Evolutionary conservation across 2,888 invertebrate genomes (phyloP), one percentile per base, ranked within the genome.

Genomic region (Danaus chrysippus): DNA sequence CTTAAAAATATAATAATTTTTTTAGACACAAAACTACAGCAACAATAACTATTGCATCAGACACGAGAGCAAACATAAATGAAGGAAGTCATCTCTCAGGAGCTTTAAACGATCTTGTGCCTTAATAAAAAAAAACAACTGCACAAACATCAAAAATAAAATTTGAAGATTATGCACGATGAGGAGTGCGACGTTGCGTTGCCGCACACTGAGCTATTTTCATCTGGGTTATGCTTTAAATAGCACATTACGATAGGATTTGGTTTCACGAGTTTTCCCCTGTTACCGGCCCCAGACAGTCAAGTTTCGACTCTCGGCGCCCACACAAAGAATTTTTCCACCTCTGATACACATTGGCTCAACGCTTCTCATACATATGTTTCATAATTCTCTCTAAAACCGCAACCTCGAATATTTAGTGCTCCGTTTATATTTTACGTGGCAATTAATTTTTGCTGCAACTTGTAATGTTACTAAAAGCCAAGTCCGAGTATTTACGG

Each of bases 221-320:
- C 86, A 85, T 84, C 87, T 83, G 83, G 85, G 90, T 87, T 90
- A 88, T 86, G 88, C 89, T 91, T 87, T 86, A 91, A 91, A 91
- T 91, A 91, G 90, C 86, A 78, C 83, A 89, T 90, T 87, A 88
- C 91, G 90, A 88, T 91, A 89, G 91, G 84, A 91, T 91, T 90
- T 88, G 84, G 89, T 91, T 91, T 90, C 91, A 90, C 85, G 77
- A 86, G 85, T 86, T 91, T 90, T 90, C 87, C 87, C 86, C 87
- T 83, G 83, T 85, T 86, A 83, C 76, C 83, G 81, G 82, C 84
- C 79, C 74, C 81, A 67, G 70, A 75, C 75, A 76, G 83, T 80
- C 79, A 76, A 82, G 80, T 78, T 81, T 78, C 77, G 76, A 75
- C 78, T 77, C 77, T 72, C 80, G 68, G 75, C 85, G 82, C 87